Conservation (phyloP, 2,113 vertebrate genomes). For the Gobius niger region DNA sequence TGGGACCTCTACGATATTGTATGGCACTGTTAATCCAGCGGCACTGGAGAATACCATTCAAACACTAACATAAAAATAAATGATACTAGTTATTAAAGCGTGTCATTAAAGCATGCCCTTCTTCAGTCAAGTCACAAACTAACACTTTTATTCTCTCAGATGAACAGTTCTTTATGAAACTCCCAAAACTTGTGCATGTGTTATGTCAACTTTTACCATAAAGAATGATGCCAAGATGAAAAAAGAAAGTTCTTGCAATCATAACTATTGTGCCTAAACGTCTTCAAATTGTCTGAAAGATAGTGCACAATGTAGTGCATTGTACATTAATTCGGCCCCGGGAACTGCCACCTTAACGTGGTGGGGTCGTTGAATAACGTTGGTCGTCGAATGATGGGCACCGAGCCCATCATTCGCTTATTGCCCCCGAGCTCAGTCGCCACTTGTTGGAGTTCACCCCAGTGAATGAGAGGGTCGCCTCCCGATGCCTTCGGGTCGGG, state of each 20-base stretch:
- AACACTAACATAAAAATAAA: conserved; percentile 54
- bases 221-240: conserved; percentile 39
- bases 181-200: conserved; percentile 18
- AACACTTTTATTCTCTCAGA: conserved; percentile 47
- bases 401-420: too few species aligned
- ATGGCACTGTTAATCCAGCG: conserved; percentile 55
- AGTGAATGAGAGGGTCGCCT: too few species aligned
- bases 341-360: too few species aligned
- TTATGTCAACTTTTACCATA: conserved; percentile 55
- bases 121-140: conserved; percentile 48
- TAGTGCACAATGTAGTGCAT: neutral
- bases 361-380: too few species aligned
- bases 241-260: conserved; percentile 23
- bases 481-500: too few species aligned
- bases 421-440: too few species aligned
- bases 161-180: conserved; percentile 49
- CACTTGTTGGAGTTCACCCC: too few species aligned
- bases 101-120: conserved; percentile 42
- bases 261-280: conserved; percentile 5
- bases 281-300: conserved; percentile 11
- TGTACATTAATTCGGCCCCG: neutral
- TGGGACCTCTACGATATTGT: conserved; percentile 55
- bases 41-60: conserved; percentile 50
- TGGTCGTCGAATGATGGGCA: too few species aligned
- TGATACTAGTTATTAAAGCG: conserved; percentile 57